Conservation (phyloP, 2,888 invertebrate species). For the Idaea straminata region DNA sequence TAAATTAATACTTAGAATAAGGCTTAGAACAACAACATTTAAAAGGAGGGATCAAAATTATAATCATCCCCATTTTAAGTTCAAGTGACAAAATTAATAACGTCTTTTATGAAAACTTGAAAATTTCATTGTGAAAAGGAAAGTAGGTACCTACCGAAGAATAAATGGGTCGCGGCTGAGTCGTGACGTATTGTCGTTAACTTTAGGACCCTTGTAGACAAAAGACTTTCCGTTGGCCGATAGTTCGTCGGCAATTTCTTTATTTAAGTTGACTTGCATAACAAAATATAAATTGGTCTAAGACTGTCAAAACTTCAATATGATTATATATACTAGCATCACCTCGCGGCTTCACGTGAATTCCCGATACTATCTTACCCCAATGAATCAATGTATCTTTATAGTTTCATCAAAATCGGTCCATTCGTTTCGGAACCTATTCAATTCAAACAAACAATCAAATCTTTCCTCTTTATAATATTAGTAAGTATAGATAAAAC, state of each 20-base stretch:
- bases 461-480: too few species aligned
- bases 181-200: conserved; percentile 19
- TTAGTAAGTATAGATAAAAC: too few species aligned
- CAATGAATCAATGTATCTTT: too few species aligned
- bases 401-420: too few species aligned
- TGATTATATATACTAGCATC: too few species aligned
- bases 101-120: conserved; percentile 19
- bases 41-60: conserved; percentile 11
- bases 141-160: not conserved
- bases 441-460: too few species aligned
- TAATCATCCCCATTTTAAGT: conserved; percentile 21
- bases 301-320: too few species aligned
- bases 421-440: too few species aligned
- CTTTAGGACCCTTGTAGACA: not conserved
- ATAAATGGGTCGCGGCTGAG: conserved; percentile 10
- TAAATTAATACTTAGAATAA: not conserved
- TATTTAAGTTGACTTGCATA: not conserved
- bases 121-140: conserved; percentile 22
- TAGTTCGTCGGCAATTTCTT: not conserved
- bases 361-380: too few species aligned
- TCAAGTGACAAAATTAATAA: conserved; percentile 27
- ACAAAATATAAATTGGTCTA: too few species aligned
- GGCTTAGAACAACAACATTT: not conserved
- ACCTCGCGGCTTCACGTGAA: too few species aligned
- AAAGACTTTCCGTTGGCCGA: not conserved